Base-by-base conservation (phyloP, 2,113 vertebrate genomes). In the Syngnathus scovelli region DNA sequence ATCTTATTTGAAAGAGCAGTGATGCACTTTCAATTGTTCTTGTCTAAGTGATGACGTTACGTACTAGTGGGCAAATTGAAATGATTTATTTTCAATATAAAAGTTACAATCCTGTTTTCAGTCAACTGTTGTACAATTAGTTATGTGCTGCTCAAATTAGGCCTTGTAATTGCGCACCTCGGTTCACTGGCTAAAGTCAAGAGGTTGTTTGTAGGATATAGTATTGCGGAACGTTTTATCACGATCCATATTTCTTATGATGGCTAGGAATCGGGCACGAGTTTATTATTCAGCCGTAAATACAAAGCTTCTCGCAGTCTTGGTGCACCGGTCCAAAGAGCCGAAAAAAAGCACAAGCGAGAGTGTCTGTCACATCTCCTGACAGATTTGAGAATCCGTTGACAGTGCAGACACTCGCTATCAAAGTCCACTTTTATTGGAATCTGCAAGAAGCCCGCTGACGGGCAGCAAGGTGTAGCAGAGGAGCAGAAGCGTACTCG, bases 401-500 rank as follows among this genome's bases (percentile, higher is more conserved):
- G 37, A 46, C 49, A 55, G 37, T 33, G 23, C 19, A 44, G 60
- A 8, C 61, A 44, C 19, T 55, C 61, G 58, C 52, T n/a, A 46
- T 64, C 68, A 54, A 62, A 69, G 49, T 54, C 6, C 41, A 16
- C 27, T 61, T 66, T 67, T 51, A 61, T 71, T 13, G 37, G 51
- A 49, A 68, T 49, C n/a, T 49, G 23, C 56, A 41, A 21, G 44
- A 48, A 55, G 71, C 58, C 61, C 72, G 63, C 63, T 68, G 70
- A 67, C 21, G 55, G 70, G 43, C 68, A 74, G 54, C 51, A 76
- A 78, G 69, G 69, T 63, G 65, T 82, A 43, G 77, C 10, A 12
- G 60, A 61, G 60, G 38, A 61, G 60, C 60, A 81, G 61, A 64
- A 79, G 64, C 8, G 38, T 65, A 65, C 1, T 39, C 60, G 51